phyloP scores from a whole-genome alignment of 1,140 invertebrate species.

The Drosophila aff. region DNA sequence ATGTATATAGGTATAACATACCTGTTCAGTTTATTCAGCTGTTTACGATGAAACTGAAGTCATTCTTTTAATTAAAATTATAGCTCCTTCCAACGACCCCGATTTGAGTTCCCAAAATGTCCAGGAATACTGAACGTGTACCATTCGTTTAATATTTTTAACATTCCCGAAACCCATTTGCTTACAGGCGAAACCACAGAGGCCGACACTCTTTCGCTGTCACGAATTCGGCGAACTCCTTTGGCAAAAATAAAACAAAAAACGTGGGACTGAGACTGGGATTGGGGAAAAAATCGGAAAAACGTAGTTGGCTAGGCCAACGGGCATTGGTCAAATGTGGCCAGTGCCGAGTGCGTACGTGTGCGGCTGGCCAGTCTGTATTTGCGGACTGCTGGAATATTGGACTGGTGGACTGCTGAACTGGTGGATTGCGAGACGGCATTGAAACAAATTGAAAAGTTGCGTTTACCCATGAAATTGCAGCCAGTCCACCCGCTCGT shows the following conservation, averaged over 20 bases:
- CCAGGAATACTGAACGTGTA: background rate
- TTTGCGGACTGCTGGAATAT: constrained; percentile 22
- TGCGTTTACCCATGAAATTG: constrained; percentile 47
- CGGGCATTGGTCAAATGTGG: constrained; percentile 30
- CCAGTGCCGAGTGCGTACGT: constrained; percentile 15
- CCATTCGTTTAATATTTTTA: background rate
- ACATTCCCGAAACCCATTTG: constrained; percentile 9
- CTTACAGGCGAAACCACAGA: background rate
- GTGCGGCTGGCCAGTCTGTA: constrained; percentile 26
- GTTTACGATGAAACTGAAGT: background rate
- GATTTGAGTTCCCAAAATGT: background rate
- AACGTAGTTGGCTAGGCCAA: constrained; percentile 23
- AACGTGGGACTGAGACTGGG: background rate
- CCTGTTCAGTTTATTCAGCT: background rate
- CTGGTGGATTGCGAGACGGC: constrained; percentile 12
- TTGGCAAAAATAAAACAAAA: constrained; percentile 1
- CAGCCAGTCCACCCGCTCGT: background rate
- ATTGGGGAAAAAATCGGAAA: constrained; percentile 2
- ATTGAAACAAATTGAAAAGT: constrained; percentile 62
- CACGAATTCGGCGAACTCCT: constrained; percentile 43
- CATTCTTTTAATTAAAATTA: background rate
- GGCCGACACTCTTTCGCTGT: constrained; percentile 12
- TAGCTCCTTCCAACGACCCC: background rate
- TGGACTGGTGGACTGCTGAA: background rate
- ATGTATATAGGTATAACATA: background rate